Base-by-base conservation (phyloP, 2,113 vertebrate species). In the Chionomys nivalis region DNA sequence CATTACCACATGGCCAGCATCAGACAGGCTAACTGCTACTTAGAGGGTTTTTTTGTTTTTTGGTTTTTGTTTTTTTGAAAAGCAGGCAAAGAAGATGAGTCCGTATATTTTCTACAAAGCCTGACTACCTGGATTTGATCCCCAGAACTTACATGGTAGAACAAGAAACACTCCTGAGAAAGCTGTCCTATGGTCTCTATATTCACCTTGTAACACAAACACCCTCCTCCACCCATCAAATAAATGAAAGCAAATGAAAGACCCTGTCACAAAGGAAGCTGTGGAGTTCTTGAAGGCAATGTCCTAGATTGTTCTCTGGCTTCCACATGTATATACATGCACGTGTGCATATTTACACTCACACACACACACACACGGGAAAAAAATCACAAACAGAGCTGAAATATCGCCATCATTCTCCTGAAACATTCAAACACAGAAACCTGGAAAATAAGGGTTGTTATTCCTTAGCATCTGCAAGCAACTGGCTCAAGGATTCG, bases 301-400 rank as follows among this genome's bases (percentile, higher is more conserved):
- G 12, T 36, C 42, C 63, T 49, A 87, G 8, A n/a, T 10, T 63
- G 36, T 42, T 28, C 58, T 63, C 13, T 39, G 49, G 58, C 12
- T 28, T 63, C 81, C 55, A 63, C 16, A 66, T 33, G n/a, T 66
- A 66, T 28, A 4, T 28, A 47, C 3, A 0, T 11, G 26, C 58
- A 85, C 24, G 44, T 44, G 13, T 63, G 17, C 8, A 44, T 16
- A 61, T 39, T 12, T 4, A 24, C 78, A 83, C 55, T 10, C 81
- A 85, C n/a, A 42, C 2, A 12, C 1, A 85, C n/a, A 85, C 14
- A 31, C 1, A 85, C n/a, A 85, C 14, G 19, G 33, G 33, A 23
- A 44, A 83, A 26, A 91, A 89, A 66, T 77, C 63, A 91, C 16
- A 63, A 93, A 91, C 17, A 63, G 93, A 87, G 7, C 65, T 90